phyloP scores from a whole-genome alignment of 2,797 vertebrate genomes.

The Gymnodraco acuticeps region DNA sequence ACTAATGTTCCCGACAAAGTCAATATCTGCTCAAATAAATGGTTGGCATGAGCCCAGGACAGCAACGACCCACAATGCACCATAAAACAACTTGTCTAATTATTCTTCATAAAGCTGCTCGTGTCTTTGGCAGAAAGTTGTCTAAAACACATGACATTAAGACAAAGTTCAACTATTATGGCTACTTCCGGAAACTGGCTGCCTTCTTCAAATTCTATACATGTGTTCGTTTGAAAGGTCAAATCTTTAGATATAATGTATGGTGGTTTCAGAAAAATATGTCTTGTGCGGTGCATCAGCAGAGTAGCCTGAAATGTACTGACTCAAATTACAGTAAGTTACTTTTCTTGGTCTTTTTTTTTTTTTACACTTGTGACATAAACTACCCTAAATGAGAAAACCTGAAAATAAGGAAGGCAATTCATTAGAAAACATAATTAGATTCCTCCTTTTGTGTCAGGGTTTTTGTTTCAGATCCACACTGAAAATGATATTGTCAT shows the following conservation, averaged over 20 bases:
- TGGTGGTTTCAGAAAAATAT: background rate
- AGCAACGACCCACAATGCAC: background rate
- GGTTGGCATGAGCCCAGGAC: background rate
- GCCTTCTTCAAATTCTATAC: background rate
- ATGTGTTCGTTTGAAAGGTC: background rate
- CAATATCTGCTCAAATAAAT: background rate
- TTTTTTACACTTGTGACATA: background rate
- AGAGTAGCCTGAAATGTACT: background rate
- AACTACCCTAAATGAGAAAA: background rate
- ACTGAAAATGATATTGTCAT: background rate
- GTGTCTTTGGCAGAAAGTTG: constrained; percentile 10
- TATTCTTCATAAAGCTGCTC: background rate
- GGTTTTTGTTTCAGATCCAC: constrained; percentile 11
- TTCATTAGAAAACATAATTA: constrained; percentile 7
- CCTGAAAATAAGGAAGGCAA: background rate
- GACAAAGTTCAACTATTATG: background rate
- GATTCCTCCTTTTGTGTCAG: background rate
- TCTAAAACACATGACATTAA: background rate
- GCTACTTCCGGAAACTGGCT: background rate
- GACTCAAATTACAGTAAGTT: background rate
- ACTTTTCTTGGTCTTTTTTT: background rate
- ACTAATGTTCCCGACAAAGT: background rate
- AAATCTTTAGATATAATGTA: background rate
- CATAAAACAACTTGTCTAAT: background rate
- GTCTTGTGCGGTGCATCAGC: background rate